Evolutionary conservation across 2,113 vertebrate genomes (phyloP).

Genomic region (Octodon degus): DNA sequence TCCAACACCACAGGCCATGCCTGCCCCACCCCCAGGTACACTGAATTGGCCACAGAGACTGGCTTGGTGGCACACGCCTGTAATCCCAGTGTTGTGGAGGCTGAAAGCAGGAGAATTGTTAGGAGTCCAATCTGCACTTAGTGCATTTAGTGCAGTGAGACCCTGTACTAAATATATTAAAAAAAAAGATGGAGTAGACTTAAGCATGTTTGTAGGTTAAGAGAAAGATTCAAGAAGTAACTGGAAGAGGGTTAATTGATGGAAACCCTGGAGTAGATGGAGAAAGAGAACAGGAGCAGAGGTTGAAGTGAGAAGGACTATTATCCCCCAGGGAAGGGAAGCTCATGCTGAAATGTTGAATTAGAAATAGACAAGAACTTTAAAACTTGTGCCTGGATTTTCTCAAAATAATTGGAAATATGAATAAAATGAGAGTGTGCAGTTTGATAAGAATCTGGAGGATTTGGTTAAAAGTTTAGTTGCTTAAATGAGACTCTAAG

Average conservation of each 20-base stretch:
- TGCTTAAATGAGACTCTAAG: not conserved
- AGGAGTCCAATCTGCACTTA: no score
- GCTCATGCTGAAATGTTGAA: constrained; percentile 18
- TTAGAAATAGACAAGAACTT: not conserved
- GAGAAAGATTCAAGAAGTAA: not conserved
- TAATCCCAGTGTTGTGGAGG: no score
- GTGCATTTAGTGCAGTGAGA: no score
- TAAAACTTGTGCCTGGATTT: not conserved
- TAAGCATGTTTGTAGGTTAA: constrained; percentile 25
- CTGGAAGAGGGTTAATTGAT: not conserved
- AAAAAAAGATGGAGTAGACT: not conserved
- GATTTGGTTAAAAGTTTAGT: not conserved
- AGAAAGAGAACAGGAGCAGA: not conserved
- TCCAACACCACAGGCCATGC: no score
- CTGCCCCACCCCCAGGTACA: no score
- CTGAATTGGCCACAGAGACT: no score
- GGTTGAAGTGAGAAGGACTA: not conserved
- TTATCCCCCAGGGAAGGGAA: not conserved
- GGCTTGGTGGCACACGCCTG: no score
- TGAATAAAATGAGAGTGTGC: not conserved
- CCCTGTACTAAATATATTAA: no score
- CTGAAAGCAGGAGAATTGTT: no score
- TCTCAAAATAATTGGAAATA: not conserved
- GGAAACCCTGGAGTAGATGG: not conserved
- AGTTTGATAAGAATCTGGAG: not conserved